Base-by-base conservation (phyloP, 2,113 vertebrate species). In the Sinocyclocheilus maitianheensis region DNA sequence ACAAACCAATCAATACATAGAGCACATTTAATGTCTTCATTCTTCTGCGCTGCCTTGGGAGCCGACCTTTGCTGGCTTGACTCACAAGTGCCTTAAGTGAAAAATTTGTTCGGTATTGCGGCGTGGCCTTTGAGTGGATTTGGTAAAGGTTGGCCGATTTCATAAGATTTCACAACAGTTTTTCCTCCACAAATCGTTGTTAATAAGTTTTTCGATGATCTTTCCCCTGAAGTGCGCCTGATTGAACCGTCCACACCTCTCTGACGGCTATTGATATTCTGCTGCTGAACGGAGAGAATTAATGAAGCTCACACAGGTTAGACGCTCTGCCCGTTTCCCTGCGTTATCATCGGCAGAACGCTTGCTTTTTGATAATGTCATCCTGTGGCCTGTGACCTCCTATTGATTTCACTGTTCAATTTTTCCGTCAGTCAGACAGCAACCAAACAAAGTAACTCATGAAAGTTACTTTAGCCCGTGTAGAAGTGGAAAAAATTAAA, bases 1-100 rank as follows among this genome's bases (percentile, higher is more conserved):
- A 90, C 89, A 88, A 88, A 90, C 84, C 90, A 88, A 90, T 91
- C 90, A 85, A 91, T 91, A 90, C 78, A 72, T 85, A 71, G 87
- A 78, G 84, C 84, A 77, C 77, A 89, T 85, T 71, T 88, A 88
- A 87, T 85, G 85, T 85, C 88, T 87, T 89, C 76, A 58, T 65
- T 60, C 75, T 26, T 22, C 77, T 48, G 60, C n/a, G 40, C 79
- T 63, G 37, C 51, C 84, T 46, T 7, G 84, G 88, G 84, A 79
- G 40, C 20, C 43, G 86, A 91, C 90, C 90, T 91, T 89, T 89
- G n/a, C 14, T 24, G 37, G 30, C 24, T 22, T 83, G 62, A 72
- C 71, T 72, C 81, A 60, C 79, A 81, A 82, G 85, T 65, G 65
- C 81, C 65, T 63, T 88, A 85, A 89, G 86, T 89, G 85, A 91